These are phyloP conservation scores for Porites divaricata DNA, from an alignment of 92 coral and sea anemone species.

Conservation along the genomic window DNA sequence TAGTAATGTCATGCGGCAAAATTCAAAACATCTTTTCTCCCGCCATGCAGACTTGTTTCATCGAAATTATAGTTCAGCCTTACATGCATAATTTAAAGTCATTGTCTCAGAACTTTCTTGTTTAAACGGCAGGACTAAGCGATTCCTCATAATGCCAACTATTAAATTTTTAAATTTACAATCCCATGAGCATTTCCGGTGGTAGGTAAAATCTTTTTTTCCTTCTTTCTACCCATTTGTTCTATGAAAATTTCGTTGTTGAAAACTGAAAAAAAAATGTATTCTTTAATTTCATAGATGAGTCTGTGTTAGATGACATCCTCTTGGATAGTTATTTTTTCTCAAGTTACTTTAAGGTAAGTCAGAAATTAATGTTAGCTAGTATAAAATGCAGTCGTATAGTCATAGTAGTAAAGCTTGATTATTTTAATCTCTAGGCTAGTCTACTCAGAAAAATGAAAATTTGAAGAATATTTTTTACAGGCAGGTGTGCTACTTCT, in stretches of 20 bases:
- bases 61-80: neutral
- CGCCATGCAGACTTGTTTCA: no score
- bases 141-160: no score
- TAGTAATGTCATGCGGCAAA: no score
- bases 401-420: neutral
- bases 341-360: slow-evolving; percentile 96
- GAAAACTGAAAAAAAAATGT: no score
- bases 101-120: neutral
- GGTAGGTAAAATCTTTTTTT: no score
- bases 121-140: neutral
- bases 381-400: neutral
- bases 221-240: no score
- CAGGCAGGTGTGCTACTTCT: neutral
- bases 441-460: neutral
- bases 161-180: no score
- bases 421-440: no score
- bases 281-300: slow-evolving; percentile 55
- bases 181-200: no score
- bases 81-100: slow-evolving; percentile 2
- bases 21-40: no score
- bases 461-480: neutral
- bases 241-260: no score
- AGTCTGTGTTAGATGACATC: slow-evolving; percentile 87
- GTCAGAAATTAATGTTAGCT: neutral
- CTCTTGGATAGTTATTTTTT: slow-evolving; percentile 95